Base-by-base conservation (phyloP, 2,888 invertebrate genomes). In the Zeuzera pyrina region DNA sequence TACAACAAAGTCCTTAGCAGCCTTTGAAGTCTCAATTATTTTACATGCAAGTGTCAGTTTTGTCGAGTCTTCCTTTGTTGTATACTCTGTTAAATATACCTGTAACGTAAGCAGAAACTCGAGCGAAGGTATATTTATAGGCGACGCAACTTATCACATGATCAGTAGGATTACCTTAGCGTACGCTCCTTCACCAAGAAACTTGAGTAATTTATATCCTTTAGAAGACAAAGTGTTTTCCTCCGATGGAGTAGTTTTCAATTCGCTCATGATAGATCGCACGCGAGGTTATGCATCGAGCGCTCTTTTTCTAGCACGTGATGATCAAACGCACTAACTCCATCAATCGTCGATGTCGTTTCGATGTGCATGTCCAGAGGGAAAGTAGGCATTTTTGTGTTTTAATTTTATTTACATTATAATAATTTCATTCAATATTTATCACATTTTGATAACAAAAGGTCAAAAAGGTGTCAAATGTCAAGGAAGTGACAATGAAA, bases 171-270 rank as follows among this genome's bases (percentile, higher is more conserved):
- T 38, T 51, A 92, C 93, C 83, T 90, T 91, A n/a, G 92, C 91
- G 52, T 92, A 92, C 10, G 91, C 90, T 33, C 92, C 92, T 78
- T 92, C 91, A 4, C 92, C 92, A 34, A 93, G 58, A 58, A 87
- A 87, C 63, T 85, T 87, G 6, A 85, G 34, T 33, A 91, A 61
- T 51, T 84, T 86, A 57, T 91, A 91, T 35, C 91, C 90, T 59
- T 81, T 84, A 15, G 69, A 47, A 47, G 66, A 52, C 41, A 83
- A 69, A 39, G 81, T 81, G 50, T 71, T 68, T 61, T 81, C 79
- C 66, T 83, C 84, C 34, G 83, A 84, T 63, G 55, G 38, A 50
- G 67, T 57, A 30, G 65, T 56, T 72, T 74, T 78, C 66, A 72
- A 36, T 45, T 79, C 78, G 68, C 60, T 68, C 83, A 83, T 83